phyloP scores from a whole-genome alignment of 2,113 vertebrate species.

The Onychostruthus taczanowskii region DNA sequence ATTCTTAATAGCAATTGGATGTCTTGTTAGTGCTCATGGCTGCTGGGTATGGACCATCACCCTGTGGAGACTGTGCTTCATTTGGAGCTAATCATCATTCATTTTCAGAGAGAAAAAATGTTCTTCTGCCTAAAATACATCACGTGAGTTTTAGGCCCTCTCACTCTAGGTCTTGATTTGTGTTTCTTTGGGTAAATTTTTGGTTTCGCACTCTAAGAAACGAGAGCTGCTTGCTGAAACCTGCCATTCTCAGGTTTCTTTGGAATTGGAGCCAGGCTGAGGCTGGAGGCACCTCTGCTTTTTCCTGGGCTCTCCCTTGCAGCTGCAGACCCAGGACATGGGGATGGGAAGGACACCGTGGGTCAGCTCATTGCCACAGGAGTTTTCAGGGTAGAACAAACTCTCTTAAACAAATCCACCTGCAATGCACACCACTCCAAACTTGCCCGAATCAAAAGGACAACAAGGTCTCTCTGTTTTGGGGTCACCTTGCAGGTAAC shows the following conservation, averaged over 20 bases:
- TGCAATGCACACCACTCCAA: background rate
- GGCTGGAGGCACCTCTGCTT: background rate
- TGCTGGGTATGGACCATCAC: background rate
- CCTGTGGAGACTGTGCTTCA: background rate
- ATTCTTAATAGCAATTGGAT: background rate
- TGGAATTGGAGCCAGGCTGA: background rate
- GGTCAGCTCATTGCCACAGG: background rate
- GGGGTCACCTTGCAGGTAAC: background rate
- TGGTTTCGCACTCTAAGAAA: background rate
- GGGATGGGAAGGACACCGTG: background rate
- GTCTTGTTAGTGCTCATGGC: background rate
- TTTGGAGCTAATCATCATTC: background rate
- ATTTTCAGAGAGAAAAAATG: background rate
- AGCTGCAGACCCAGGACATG: background rate
- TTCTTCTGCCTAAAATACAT: background rate
- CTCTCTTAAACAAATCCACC: background rate
- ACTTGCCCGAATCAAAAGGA: background rate
- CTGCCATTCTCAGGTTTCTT: background rate
- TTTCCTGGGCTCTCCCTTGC: background rate
- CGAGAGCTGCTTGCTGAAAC: background rate
- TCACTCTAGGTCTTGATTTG: background rate
- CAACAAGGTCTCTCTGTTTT: background rate
- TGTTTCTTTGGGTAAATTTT: background rate
- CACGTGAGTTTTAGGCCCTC: background rate
- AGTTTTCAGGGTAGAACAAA: background rate